Evolutionary conservation across 2,797 vertebrate genomes (phyloP).

Genomic region (Tympanoctomys barrerae): DNA sequence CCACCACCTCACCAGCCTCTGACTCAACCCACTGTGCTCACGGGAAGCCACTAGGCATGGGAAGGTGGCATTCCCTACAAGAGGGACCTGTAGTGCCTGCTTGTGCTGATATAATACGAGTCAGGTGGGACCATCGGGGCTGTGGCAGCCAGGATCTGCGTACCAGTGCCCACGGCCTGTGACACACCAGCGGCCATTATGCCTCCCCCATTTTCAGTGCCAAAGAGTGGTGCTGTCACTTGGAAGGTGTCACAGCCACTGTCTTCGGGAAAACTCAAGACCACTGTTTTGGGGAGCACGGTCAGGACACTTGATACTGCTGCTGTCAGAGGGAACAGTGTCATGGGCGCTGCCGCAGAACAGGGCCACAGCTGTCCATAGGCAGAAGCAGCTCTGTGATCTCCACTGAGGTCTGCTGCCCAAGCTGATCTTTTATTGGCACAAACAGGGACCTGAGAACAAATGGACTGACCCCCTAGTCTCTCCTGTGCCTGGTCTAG

Average conservation of each 20-base stretch:
- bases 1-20: accelerated
- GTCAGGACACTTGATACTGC: not conserved
- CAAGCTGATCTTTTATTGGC: not conserved
- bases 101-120: not conserved
- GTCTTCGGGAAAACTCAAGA: not conserved
- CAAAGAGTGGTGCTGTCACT: not conserved
- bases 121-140: not conserved
- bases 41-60: not conserved
- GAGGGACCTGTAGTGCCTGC: not conserved
- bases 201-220: not conserved
- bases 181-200: not conserved
- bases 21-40: not conserved
- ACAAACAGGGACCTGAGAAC: constrained; percentile 8
- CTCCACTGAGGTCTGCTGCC: not conserved
- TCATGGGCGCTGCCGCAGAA: no score
- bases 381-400: not conserved
- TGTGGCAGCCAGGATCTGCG: not conserved
- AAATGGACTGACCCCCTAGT: accelerated
- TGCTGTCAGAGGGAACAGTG: not conserved
- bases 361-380: not conserved
- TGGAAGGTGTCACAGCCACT: not conserved
- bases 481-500: not conserved
- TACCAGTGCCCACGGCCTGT: no score
- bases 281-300: not conserved
- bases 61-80: not conserved